These are phyloP conservation scores for Amorpha juglandis DNA, from an alignment of 2,888 invertebrate species.

Conservation along the genomic window DNA sequence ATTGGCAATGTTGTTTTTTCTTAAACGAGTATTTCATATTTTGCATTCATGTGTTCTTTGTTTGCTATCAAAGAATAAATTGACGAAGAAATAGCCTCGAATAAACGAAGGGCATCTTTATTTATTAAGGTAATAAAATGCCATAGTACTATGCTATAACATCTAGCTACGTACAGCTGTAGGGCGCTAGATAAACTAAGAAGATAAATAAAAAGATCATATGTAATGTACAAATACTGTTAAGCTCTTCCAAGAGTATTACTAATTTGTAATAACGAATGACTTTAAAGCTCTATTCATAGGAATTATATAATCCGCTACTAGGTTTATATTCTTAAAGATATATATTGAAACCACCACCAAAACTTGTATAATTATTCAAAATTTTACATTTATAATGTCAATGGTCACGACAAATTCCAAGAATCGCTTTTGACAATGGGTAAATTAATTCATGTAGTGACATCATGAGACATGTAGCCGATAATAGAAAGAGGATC, in stretches of 20 bases:
- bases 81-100: too few relatives aligned
- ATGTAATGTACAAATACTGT: too few relatives aligned
- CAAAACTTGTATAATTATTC: slow-evolving; percentile 1
- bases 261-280: not conserved
- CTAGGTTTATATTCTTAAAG: too few relatives aligned
- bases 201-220: too few relatives aligned
- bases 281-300: not conserved
- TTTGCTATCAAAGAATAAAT: not conserved
- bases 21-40: not conserved
- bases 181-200: too few relatives aligned
- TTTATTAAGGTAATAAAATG: too few relatives aligned
- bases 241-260: too few relatives aligned
- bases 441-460: slow-evolving; percentile 30
- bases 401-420: slow-evolving; percentile 28
- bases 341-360: not conserved
- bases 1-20: not conserved
- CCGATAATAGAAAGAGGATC: slow-evolving; percentile 21
- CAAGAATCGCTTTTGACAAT: slow-evolving; percentile 29
- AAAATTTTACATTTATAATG: slow-evolving; percentile 16
- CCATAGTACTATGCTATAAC: too few relatives aligned
- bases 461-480: slow-evolving; percentile 35
- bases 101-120: too few relatives aligned
- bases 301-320: not conserved
- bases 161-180: too few relatives aligned
- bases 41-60: not conserved